Percentiles rank a stretch among this genome's conserved stretches.
phyloP scores from a whole-genome alignment of 2,113 vertebrate species.

The Phalacrocorax carbo region DNA sequence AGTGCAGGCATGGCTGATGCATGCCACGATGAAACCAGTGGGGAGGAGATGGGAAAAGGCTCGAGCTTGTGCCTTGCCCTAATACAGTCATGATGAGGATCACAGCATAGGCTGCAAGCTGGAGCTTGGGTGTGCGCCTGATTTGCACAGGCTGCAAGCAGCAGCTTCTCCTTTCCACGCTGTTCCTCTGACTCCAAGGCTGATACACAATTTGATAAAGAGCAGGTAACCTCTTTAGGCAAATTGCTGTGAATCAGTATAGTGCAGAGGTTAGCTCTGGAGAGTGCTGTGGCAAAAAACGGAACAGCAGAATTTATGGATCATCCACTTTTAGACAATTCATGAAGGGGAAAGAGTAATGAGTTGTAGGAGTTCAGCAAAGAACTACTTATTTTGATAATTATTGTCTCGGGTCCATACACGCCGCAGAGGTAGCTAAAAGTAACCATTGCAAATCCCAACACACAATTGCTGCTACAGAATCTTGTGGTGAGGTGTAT shows the following conservation, averaged over 20 bases:
- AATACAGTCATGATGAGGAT: background rate
- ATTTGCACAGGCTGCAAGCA: background rate
- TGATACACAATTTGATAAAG: background rate
- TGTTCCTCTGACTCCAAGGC: background rate
- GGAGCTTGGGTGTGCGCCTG: background rate
- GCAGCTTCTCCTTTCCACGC: background rate
- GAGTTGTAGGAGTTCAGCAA: background rate
- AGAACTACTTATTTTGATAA: background rate
- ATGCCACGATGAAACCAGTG: background rate
- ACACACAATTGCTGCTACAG: background rate
- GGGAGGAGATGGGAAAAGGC: background rate
- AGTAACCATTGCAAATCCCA: background rate
- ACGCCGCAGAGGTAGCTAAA: background rate
- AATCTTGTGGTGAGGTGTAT: background rate
- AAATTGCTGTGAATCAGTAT: background rate
- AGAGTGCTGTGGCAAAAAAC: background rate
- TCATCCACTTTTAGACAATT: background rate
- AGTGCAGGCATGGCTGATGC: background rate
- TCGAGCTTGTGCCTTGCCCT: background rate
- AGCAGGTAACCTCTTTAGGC: background rate
- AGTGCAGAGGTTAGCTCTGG: background rate
- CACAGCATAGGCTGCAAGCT: background rate
- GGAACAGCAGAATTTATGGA: background rate
- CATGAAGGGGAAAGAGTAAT: background rate
- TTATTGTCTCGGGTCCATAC: background rate